phyloP scores from a whole-genome alignment of 2,113 vertebrate genomes.

The Labrus mixtus region DNA sequence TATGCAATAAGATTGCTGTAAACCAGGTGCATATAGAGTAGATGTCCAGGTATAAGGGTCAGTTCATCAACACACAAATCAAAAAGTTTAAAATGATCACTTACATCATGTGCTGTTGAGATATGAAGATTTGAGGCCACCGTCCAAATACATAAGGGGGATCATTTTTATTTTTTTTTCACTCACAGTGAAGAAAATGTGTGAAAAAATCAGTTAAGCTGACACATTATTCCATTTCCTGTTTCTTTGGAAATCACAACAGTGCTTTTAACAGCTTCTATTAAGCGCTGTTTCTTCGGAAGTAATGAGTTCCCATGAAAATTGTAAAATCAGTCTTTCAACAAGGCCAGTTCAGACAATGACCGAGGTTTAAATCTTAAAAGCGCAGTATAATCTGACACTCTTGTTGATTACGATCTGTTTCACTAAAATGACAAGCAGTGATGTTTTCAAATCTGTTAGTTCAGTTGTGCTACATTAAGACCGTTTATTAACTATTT shows the following conservation, averaged over 20 bases:
- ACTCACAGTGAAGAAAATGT: neutral
- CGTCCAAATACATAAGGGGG: neutral
- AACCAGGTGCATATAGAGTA: slow-evolving; percentile 35
- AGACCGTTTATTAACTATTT: neutral
- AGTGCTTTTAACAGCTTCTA: neutral
- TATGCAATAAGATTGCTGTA: slow-evolving; percentile 30
- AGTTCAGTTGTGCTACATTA: neutral
- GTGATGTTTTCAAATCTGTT: neutral
- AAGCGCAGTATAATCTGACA: neutral
- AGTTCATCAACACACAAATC: neutral
- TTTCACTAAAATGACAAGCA: neutral
- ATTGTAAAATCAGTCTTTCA: neutral
- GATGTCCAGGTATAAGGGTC: slow-evolving; percentile 22
- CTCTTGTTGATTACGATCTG: neutral
- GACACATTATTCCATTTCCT: neutral
- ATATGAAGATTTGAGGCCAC: neutral
- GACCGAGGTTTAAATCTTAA: neutral
- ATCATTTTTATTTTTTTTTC: neutral
- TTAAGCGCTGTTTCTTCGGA: neutral
- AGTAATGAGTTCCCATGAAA: neutral
- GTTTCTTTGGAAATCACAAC: neutral
- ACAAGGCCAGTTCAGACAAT: neutral
- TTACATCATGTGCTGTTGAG: neutral
- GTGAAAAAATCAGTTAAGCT: neutral
- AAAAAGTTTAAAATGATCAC: neutral